A percentile compares a stretch with the other conserved stretches of the same genome.
Evolutionary conservation across 2,888 invertebrate species (phyloP).

Genomic region (Rhagonycha fulva): DNA sequence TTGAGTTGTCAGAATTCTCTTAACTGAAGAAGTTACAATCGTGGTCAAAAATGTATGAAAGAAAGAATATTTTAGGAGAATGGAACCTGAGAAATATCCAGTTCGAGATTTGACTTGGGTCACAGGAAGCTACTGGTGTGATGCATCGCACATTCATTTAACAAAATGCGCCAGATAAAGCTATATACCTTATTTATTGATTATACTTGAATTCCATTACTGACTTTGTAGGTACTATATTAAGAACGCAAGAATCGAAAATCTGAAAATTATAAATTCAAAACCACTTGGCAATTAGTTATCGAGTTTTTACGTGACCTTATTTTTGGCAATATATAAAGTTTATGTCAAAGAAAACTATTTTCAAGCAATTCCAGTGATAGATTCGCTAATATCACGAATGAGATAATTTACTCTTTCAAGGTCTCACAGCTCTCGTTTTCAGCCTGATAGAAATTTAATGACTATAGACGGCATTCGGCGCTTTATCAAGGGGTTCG

Average conservation of each 20-base stretch:
- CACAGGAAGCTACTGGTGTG: background rate
- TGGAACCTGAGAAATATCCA: background rate
- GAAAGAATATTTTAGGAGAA: background rate
- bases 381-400: background rate
- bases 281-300: background rate
- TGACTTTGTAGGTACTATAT: background rate
- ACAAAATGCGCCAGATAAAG: background rate
- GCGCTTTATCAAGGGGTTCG: background rate
- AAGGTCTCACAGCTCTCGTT: background rate
- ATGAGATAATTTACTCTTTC: background rate
- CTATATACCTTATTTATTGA: background rate
- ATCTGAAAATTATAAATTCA: background rate
- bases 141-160: background rate
- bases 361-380: background rate
- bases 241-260: background rate
- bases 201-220: background rate
- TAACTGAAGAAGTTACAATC: no score
- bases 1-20: no score
- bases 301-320: background rate
- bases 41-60: no score
- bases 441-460: background rate
- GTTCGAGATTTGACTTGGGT: background rate
- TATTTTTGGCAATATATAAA: background rate
- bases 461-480: background rate
- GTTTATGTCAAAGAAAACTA: background rate